A percentile compares a stretch with the other conserved stretches of the same genome.
phyloP scores from a whole-genome alignment of 2,113 vertebrate genomes.

The Nothocercus julius region DNA sequence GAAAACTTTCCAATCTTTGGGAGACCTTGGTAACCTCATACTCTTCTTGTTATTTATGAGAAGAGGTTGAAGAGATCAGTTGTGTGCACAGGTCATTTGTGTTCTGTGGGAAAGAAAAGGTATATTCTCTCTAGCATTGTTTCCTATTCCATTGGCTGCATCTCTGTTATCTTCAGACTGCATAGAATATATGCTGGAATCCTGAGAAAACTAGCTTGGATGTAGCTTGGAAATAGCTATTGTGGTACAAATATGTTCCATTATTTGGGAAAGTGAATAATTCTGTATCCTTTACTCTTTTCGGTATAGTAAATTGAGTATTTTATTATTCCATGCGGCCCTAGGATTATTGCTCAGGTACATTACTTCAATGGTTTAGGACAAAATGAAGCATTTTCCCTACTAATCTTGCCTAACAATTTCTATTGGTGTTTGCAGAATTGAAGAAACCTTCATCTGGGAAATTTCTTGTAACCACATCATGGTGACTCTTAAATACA shows the following conservation, averaged over 20 bases:
- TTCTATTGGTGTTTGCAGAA: not conserved
- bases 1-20: not conserved
- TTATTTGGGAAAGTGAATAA: not conserved
- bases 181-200: not conserved
- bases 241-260: not conserved
- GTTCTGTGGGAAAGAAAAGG: not conserved
- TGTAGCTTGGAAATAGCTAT: not conserved
- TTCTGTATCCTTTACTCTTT: not conserved
- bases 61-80: not conserved
- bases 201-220: not conserved
- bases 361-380: not conserved
- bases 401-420: not conserved
- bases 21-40: not conserved
- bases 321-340: not conserved
- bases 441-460: not conserved
- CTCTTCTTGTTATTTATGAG: not conserved
- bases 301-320: not conserved
- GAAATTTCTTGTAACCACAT: not conserved
- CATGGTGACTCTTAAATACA: not conserved
- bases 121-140: not conserved
- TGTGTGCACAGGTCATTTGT: not conserved
- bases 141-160: not conserved
- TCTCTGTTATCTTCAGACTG: not conserved
- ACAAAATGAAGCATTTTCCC: not conserved
- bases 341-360: not conserved